A percentile compares a stretch with the other conserved stretches of the same genome.
Conservation (phyloP, 2,797 vertebrate genomes). For the Macropus fuliginosus region DNA sequence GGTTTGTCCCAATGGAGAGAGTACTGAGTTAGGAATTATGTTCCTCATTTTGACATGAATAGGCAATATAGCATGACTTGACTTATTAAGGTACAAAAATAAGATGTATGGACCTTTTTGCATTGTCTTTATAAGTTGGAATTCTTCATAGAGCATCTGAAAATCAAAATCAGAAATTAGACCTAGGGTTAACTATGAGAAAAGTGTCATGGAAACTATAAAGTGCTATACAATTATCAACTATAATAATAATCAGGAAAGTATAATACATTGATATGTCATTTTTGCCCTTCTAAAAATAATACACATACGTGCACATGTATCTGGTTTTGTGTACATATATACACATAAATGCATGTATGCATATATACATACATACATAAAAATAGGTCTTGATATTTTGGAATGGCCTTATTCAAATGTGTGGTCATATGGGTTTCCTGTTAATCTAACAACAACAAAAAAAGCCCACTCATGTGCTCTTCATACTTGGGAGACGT, state of each 20-base stretch:
- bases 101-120: not conserved
- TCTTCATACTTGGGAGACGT: not conserved
- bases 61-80: not conserved
- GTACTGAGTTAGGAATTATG: not conserved
- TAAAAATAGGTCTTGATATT: too few species aligned
- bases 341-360: not conserved
- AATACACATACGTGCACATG: not conserved
- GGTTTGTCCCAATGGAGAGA: not conserved
- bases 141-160: not conserved
- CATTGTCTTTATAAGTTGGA: not conserved
- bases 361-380: not conserved
- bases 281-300: not conserved
- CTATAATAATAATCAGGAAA: not conserved
- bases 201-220: not conserved
- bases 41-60: not conserved
- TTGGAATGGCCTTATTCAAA: not conserved
- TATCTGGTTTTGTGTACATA: too few species aligned
- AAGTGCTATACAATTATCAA: not conserved
- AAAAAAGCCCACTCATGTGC: not conserved
- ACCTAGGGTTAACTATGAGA: not conserved
- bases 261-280: not conserved
- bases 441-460: not conserved
- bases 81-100: too few species aligned
- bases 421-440: not conserved
- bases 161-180: not conserved